A percentile compares a stretch with the other conserved stretches of the same genome.
phyloP scores from a whole-genome alignment of 1,140 invertebrate species.

The Microvelia longipes region DNA sequence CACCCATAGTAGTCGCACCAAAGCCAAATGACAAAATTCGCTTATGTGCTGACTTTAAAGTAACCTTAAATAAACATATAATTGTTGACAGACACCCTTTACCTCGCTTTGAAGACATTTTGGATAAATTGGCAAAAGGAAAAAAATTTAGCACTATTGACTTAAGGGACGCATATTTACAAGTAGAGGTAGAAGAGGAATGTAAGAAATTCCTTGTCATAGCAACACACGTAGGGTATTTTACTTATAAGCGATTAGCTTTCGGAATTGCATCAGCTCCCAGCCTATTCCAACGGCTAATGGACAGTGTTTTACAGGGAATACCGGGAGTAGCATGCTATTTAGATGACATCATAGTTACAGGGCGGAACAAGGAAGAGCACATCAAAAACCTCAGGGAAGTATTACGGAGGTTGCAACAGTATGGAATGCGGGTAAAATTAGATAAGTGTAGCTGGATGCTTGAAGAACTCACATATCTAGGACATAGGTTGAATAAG shows the following conservation, averaged over 20 bases:
- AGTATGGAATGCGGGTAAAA: slow-evolving; percentile 3
- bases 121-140: slow-evolving; percentile 1
- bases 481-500: slow-evolving; percentile 4
- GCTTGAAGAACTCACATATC: slow-evolving; percentile 1
- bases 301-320: neutral
- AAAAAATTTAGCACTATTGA: slow-evolving; percentile 6
- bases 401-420: slow-evolving; percentile 1
- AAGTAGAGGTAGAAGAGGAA: slow-evolving; percentile 5
- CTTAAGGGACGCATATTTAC: slow-evolving; percentile 6
- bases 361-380: neutral
- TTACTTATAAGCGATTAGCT: slow-evolving; percentile 1
- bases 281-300: slow-evolving; percentile 1
- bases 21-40: slow-evolving; percentile 9
- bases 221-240: slow-evolving; percentile 4
- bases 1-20: slow-evolving; percentile 1
- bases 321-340: slow-evolving; percentile 2
- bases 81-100: slow-evolving; percentile 4
- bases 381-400: neutral
- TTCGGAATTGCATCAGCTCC: slow-evolving; percentile 6
- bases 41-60: slow-evolving; percentile 12
- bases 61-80: slow-evolving; percentile 20
- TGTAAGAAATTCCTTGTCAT: neutral
- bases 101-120: slow-evolving; percentile 17
- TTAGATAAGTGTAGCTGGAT: slow-evolving; percentile 3
- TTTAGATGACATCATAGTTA: slow-evolving; percentile 6